These are phyloP conservation scores for Alexandromys fortis DNA, from an alignment of 2,113 vertebrate species.

Conservation along the genomic window DNA sequence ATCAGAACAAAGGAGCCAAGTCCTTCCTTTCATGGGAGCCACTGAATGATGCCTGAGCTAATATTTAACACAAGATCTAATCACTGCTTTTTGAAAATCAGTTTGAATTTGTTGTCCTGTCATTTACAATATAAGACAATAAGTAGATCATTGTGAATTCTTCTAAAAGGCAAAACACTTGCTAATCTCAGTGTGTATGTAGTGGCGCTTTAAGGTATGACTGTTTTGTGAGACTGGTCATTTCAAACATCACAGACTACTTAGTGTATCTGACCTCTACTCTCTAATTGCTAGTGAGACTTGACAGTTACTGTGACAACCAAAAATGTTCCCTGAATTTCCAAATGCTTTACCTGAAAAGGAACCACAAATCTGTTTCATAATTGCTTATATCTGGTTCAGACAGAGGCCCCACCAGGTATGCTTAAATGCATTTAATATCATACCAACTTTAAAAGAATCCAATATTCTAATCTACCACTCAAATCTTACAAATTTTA, in stretches of 20 bases:
- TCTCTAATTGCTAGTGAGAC: background rate
- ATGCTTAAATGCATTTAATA: background rate
- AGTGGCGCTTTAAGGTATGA: background rate
- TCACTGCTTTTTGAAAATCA: background rate
- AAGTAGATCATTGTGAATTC: background rate
- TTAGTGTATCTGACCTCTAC: background rate
- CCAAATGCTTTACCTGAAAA: background rate
- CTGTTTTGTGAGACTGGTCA: slow-evolving; percentile 4
- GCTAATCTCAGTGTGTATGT: background rate
- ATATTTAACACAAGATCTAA: slow-evolving; percentile 37
- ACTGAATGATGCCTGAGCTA: slow-evolving; percentile 6
- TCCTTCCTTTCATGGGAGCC: background rate
- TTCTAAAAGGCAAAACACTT: slow-evolving; percentile 30
- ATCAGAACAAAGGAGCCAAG: background rate
- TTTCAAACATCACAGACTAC: background rate
- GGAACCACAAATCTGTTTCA: slow-evolving; percentile 14
- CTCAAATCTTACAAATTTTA: slow-evolving; percentile 35
- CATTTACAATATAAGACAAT: slow-evolving; percentile 13
- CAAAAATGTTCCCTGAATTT: slow-evolving; percentile 17
- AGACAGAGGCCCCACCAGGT: background rate
- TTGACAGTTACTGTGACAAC: slow-evolving; percentile 27
- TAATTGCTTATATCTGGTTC: background rate
- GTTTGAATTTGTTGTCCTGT: slow-evolving; percentile 42
- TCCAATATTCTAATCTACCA: background rate
- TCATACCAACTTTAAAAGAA: slow-evolving; percentile 36